Evolutionary conservation across 2,888 invertebrate genomes (phyloP), one percentile per base, ranked within the genome.

Genomic region (Eupithecia subumbrata): DNA sequence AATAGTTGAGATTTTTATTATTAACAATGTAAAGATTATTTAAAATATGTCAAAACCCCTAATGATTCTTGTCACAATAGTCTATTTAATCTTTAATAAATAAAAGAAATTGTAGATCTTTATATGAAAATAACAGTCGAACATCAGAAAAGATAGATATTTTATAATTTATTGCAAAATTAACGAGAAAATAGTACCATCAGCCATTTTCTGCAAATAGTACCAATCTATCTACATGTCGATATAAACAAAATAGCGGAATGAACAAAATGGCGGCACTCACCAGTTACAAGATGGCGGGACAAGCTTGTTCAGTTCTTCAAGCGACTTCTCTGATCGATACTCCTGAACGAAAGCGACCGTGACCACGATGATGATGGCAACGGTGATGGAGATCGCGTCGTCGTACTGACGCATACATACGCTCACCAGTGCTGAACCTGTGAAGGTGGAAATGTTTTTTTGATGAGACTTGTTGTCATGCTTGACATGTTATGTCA

Each of bases 261-360:
- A 48, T 48, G 8, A n/a, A 48, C 67, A 67, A 68, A 16, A 68
- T 68, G 43, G 40, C 67, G 40, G 43, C 43, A 34, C 95, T 95
- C 91, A 97, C 97, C 98, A 98, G 93, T 98, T 98, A 90, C 99
- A 99, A 85, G 98, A 96, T 9, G 99, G 99, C 74, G 99, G 99
- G 73, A 99, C 99, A 60, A 99, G 95, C 93, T 99, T 99, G 82
- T 98, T 99, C 70, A 99, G 95, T 90, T 99, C 99, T 90, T 99
- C 98, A 34, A 99, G 95, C 56, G 99, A 99, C 93, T 99, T 99
- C 95, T 99, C 99, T 3, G 99, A 99, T 79, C 99, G 96, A 94
- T 99, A 99, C 93, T 99, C 99, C 95, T 99, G 99, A 74, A 99
- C 98, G 95, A 99, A 99, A 71, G 99, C 99, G 74, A 99, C 99